phyloP scores from a whole-genome alignment of 2,113 vertebrate genomes.

The Arothron firmamentum region DNA sequence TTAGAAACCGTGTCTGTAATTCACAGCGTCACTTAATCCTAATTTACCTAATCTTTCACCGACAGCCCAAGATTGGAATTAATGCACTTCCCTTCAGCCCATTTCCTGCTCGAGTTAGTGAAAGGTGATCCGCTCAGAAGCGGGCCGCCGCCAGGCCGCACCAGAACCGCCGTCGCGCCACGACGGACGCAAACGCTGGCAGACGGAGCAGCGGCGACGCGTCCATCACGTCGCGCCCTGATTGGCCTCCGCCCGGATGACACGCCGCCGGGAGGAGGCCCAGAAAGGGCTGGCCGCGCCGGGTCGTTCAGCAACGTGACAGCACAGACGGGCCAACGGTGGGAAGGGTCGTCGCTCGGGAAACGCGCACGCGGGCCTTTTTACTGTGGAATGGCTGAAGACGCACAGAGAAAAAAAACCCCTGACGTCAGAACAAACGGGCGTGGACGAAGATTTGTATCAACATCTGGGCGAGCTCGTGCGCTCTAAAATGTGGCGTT shows the following conservation, averaged over 20 bases:
- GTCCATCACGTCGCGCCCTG: slow-evolving; percentile 34
- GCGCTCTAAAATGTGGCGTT: too few relatives aligned
- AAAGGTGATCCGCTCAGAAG: slow-evolving; percentile 28
- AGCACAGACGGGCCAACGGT: slow-evolving; percentile 15
- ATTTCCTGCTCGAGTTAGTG: slow-evolving; percentile 26
- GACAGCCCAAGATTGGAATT: slow-evolving; percentile 19
- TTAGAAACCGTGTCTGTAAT: too few relatives aligned
- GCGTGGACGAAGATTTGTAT: too few relatives aligned
- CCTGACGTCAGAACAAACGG: too few relatives aligned
- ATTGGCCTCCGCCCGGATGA: too few relatives aligned
- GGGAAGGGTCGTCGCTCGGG: too few relatives aligned
- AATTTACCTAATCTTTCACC: slow-evolving; percentile 15
- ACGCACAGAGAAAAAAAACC: too few relatives aligned
- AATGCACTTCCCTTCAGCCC: slow-evolving; percentile 7
- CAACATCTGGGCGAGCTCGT: too few relatives aligned
- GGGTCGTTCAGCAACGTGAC: slow-evolving; percentile 24
- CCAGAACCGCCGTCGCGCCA: slow-evolving; percentile 2
- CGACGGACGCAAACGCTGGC: not conserved
- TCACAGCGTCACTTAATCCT: slow-evolving; percentile 5
- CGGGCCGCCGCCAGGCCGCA: slow-evolving; percentile 3
- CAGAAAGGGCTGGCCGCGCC: slow-evolving; percentile 17
- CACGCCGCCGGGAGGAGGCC: slow-evolving; percentile 29
- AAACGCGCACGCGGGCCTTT: too few relatives aligned
- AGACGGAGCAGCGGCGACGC: slow-evolving; percentile 15
- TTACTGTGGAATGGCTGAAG: too few relatives aligned